Evolutionary conservation across 2,797 vertebrate species (phyloP).

Genomic region (Glyptemys insculpta): DNA sequence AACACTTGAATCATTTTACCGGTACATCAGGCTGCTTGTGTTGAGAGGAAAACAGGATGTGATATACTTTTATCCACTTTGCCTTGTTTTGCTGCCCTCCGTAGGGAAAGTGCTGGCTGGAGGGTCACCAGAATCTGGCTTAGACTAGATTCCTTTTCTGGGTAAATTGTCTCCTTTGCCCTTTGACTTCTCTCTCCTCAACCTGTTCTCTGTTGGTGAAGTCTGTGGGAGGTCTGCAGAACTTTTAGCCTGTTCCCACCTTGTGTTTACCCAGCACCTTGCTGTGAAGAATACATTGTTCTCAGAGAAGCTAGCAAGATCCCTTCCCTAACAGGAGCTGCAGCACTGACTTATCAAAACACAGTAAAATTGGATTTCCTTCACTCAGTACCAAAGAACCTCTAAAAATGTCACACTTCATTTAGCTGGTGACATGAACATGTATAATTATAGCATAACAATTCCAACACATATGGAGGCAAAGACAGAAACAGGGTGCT

Average conservation of each 20-base stretch:
- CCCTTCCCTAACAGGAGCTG: neutral
- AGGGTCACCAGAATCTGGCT: neutral
- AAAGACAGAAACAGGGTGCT: neutral
- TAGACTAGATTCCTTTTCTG: neutral
- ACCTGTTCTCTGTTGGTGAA: neutral
- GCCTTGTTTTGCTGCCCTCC: neutral
- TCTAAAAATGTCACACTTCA: neutral
- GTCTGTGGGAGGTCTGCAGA: neutral
- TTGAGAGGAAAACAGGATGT: neutral
- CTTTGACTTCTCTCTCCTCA: neutral
- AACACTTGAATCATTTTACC: neutral
- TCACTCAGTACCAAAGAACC: neutral
- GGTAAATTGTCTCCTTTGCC: neutral
- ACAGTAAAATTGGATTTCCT: neutral
- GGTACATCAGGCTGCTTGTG: neutral
- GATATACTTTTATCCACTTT: neutral
- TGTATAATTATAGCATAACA: neutral
- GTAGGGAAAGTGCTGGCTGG: neutral
- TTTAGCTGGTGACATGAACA: neutral
- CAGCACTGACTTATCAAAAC: neutral
- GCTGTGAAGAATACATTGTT: neutral
- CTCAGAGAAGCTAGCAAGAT: neutral
- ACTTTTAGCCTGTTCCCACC: neutral
- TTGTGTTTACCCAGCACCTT: neutral
- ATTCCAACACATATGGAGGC: neutral